These are phyloP conservation scores for Drosophila pruinosa DNA, from an alignment of 1,140 invertebrate genomes.

Conservation along the genomic window DNA sequence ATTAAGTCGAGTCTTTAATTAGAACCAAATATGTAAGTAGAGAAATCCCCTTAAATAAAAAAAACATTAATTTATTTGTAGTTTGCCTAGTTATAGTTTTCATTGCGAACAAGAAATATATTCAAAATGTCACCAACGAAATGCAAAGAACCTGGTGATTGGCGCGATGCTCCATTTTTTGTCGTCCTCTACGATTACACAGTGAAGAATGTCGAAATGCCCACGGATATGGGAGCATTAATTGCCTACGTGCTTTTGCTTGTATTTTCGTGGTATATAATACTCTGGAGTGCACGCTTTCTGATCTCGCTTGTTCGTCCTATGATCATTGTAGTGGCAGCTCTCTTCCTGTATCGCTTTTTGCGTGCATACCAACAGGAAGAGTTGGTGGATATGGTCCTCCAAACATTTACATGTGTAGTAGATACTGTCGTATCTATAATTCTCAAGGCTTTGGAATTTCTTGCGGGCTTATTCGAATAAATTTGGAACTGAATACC, in stretches of 20 bases:
- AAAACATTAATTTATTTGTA: not conserved
- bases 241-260: slow-evolving; percentile 48
- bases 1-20: not conserved
- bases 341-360: slow-evolving; percentile 29
- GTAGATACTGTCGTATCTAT: not conserved
- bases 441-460: not conserved
- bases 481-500: too few relatives aligned
- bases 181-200: slow-evolving; percentile 37
- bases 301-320: slow-evolving; percentile 45
- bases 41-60: not conserved
- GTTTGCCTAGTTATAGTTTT: not conserved
- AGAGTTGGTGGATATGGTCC: slow-evolving; percentile 13
- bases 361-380: slow-evolving; percentile 1
- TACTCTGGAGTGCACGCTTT: slow-evolving; percentile 23
- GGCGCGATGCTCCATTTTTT: slow-evolving; percentile 20
- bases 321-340: slow-evolving; percentile 27
- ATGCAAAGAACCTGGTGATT: not conserved
- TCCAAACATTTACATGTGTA: not conserved
- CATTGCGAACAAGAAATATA: not conserved
- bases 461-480: not conserved
- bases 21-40: not conserved
- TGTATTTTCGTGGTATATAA: slow-evolving; percentile 32
- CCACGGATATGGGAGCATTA: slow-evolving; percentile 51
- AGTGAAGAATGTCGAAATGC: slow-evolving; percentile 43
- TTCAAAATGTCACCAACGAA: slow-evolving; percentile 11